phyloP scores from a whole-genome alignment of 1,140 invertebrate species.

The Drosophila watanabei region DNA sequence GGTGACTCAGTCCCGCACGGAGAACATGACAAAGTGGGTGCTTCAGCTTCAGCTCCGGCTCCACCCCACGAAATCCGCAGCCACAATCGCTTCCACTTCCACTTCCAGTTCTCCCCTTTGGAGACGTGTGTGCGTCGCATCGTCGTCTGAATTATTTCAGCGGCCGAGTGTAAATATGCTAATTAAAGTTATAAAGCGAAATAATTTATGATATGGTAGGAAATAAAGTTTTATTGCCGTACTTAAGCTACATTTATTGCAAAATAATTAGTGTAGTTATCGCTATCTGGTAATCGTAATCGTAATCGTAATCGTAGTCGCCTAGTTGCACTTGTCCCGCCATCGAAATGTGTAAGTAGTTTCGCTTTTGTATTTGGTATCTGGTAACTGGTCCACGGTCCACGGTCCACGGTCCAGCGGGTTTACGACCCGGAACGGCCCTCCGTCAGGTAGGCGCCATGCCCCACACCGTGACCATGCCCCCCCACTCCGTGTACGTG shows the following conservation, averaged over 20 bases:
- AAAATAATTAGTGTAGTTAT: conserved; percentile 82
- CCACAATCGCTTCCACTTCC: background rate
- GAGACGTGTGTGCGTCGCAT: conserved; percentile 10
- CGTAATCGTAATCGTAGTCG: conserved; percentile 41
- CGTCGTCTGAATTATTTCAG: conserved; percentile 41
- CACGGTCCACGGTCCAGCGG: background rate
- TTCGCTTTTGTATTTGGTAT: conserved; percentile 64
- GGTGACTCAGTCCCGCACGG: conserved; percentile 56
- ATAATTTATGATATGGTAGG: conserved; percentile 80
- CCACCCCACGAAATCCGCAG: conserved; percentile 7
- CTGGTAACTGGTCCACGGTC: conserved; percentile 40
- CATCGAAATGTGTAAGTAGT: conserved; percentile 53
- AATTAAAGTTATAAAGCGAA: conserved; percentile 83
- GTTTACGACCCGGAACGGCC: conserved; percentile 71
- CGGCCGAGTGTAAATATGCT: conserved; percentile 73
- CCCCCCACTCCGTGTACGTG: conserved; percentile 4
- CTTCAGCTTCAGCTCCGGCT: conserved; percentile 8
- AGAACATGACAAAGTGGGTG: conserved; percentile 47
- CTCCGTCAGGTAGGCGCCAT: conserved; percentile 87
- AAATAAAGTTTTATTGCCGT: conserved; percentile 83
- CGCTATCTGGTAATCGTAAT: conserved; percentile 68
- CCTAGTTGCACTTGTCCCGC: conserved; percentile 70
- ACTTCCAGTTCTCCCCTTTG: conserved; percentile 1
- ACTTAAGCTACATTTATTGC: conserved; percentile 84
- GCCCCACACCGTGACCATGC: conserved; percentile 51